Evolutionary conservation across 2,113 vertebrate genomes (phyloP).

Genomic region (Zosterops lateralis): DNA sequence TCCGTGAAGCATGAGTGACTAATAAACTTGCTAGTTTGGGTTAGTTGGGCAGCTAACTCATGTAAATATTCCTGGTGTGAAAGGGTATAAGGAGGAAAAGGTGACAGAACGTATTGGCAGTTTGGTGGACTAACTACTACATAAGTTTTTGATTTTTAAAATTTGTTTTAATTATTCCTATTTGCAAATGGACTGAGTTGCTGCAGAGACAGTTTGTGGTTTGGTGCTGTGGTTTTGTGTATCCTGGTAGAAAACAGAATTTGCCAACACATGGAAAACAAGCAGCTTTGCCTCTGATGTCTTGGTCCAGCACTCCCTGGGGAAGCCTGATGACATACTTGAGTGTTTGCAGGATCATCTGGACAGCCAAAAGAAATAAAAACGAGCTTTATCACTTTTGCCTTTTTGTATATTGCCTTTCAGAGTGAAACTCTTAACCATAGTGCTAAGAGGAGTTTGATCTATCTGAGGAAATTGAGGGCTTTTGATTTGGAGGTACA

Average conservation of each 20-base stretch:
- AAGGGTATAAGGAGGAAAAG: not conserved
- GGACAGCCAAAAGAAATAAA: not conserved
- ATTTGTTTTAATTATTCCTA: not conserved
- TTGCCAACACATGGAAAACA: not conserved
- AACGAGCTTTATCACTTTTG: not conserved
- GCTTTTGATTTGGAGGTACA: not conserved
- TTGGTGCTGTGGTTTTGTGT: not conserved
- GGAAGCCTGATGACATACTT: not conserved
- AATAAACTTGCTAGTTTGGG: not conserved
- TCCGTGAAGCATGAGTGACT: not conserved
- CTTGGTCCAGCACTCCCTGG: not conserved
- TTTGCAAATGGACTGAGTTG: not conserved
- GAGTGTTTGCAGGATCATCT: not conserved
- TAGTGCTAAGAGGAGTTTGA: not conserved
- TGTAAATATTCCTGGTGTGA: not conserved
- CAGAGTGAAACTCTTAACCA: not conserved
- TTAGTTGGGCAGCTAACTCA: not conserved
- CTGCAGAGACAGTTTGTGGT: not conserved
- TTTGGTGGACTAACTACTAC: not conserved
- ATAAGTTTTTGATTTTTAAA: not conserved
- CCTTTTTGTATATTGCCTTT: not conserved
- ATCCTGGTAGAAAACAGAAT: not conserved
- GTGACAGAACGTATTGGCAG: rapidly evolving
- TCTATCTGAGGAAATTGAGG: not conserved
- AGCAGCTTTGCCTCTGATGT: not conserved